Conservation (phyloP, 2,797 vertebrate species). For the Hypotaenidia okinawae region DNA sequence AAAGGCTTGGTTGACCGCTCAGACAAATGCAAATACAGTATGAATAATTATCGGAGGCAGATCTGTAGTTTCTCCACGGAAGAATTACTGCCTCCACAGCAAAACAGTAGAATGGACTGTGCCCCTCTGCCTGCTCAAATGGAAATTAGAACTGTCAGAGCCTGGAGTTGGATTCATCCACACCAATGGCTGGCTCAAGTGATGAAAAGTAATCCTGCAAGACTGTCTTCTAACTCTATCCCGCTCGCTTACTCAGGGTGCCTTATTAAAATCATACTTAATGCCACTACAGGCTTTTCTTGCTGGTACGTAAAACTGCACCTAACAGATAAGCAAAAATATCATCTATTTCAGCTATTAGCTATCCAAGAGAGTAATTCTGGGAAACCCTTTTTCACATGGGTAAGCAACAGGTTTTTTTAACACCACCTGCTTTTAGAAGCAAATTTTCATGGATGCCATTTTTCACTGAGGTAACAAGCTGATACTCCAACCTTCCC, state of each 20-base stretch:
- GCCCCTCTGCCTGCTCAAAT: not conserved
- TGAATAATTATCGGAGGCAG: not conserved
- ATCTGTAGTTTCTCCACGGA: not conserved
- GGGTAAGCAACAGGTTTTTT: not conserved
- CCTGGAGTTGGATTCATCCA: not conserved
- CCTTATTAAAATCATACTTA: not conserved
- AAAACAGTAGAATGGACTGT: not conserved
- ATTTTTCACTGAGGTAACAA: not conserved
- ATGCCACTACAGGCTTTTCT: not conserved
- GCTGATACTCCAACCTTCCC: accelerated
- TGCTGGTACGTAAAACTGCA: not conserved
- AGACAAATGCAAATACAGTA: not conserved
- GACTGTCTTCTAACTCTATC: not conserved
- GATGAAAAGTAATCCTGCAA: not conserved
- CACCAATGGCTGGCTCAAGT: not conserved
- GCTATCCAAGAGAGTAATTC: not conserved
- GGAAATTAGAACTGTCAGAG: conserved; percentile 5
- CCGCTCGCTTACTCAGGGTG: not conserved
- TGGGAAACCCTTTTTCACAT: not conserved
- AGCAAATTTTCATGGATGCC: not conserved
- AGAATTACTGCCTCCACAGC: not conserved
- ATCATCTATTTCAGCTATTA: not conserved
- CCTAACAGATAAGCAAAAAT: not conserved
- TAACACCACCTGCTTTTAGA: not conserved
- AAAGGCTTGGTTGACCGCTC: not conserved